Percentiles rank a stretch among this genome's conserved stretches.
Conservation (phyloP, 2,888 invertebrate genomes). For the Polietes domitor region DNA sequence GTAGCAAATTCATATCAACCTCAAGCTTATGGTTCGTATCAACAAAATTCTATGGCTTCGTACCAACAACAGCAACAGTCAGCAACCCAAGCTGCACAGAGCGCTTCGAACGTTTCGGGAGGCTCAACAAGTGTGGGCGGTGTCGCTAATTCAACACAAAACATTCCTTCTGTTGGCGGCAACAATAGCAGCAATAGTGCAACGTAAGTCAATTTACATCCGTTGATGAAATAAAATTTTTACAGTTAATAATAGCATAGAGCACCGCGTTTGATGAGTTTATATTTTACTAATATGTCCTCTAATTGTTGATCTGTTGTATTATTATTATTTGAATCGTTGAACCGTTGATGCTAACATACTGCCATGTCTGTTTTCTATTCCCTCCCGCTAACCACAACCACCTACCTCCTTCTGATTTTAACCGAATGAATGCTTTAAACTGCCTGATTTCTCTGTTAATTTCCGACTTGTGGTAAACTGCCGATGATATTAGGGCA, state of each 20-base stretch:
- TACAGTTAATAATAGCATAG: no score
- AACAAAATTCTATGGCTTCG: slow-evolving; percentile 79
- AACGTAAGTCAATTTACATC: slow-evolving; percentile 72
- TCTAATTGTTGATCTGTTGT: slow-evolving; percentile 9
- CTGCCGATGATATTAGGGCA: slow-evolving; percentile 73
- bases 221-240: no score
- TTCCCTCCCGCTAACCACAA: slow-evolving; percentile 45
- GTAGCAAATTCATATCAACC: slow-evolving; percentile 79
- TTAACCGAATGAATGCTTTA: slow-evolving; percentile 53
- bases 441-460: slow-evolving; percentile 50
- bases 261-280: neutral
- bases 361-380: slow-evolving; percentile 33
- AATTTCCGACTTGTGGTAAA: slow-evolving; percentile 42
- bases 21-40: slow-evolving; percentile 79
- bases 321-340: slow-evolving; percentile 5
- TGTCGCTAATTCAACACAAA: slow-evolving; percentile 77
- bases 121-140: slow-evolving; percentile 73
- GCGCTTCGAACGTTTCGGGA: slow-evolving; percentile 71
- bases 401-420: slow-evolving; percentile 33
- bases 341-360: slow-evolving; percentile 4
- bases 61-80: slow-evolving; percentile 79
- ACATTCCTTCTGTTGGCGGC: slow-evolving; percentile 80
- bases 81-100: slow-evolving; percentile 73
- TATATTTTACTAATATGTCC: slow-evolving; percentile 23
- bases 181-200: slow-evolving; percentile 78